Evolutionary conservation across 2,888 invertebrate species (phyloP).

Genomic region (Eilema sororculum): DNA sequence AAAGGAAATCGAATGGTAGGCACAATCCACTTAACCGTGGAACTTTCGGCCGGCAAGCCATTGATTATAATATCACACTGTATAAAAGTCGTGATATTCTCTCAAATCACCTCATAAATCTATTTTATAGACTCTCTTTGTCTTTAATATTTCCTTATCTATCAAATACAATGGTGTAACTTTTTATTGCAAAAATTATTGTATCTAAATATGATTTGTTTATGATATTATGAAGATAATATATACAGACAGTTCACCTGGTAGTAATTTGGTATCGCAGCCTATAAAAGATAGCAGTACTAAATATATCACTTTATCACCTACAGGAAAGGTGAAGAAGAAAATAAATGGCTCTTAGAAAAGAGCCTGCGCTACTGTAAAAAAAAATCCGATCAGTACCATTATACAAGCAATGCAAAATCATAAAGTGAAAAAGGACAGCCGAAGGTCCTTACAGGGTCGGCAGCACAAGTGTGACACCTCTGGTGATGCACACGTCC

Average conservation of each 20-base stretch:
- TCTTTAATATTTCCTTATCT: background rate
- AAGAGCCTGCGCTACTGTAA: too few species aligned
- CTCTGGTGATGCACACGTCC: too few species aligned
- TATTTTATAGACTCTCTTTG: background rate
- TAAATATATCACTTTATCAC: background rate
- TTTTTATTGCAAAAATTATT: background rate
- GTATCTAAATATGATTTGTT: background rate
- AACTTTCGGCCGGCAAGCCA: background rate
- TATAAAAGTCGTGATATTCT: conserved; percentile 3
- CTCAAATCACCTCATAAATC: background rate
- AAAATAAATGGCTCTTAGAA: too few species aligned
- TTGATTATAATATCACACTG: conserved; percentile 4
- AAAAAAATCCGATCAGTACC: too few species aligned
- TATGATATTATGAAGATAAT: background rate
- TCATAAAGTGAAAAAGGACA: too few species aligned
- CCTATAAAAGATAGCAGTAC: background rate
- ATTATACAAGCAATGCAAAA: too few species aligned
- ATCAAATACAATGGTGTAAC: background rate
- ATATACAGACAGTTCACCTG: too few species aligned
- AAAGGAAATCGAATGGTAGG: conserved; percentile 1
- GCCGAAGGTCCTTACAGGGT: too few species aligned
- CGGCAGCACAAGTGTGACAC: too few species aligned
- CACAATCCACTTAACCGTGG: background rate
- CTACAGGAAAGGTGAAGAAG: background rate
- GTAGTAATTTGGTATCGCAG: background rate